Evolutionary conservation across 2,113 vertebrate genomes (phyloP), one percentile per base, ranked within the genome.

Genomic region (Noturus placidus): DNA sequence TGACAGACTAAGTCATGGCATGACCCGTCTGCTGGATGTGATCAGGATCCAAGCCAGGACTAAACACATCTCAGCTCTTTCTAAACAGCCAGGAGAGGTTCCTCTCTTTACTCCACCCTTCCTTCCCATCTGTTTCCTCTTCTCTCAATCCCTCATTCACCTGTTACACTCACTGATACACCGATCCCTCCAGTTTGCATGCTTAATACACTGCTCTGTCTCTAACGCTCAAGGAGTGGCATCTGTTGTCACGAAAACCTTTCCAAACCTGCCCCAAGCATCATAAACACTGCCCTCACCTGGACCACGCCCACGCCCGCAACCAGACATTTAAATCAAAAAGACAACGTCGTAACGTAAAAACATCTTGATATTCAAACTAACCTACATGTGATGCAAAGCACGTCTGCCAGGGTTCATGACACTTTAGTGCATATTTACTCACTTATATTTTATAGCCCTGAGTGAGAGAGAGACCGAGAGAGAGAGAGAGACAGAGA

Each of bases 1-100:
- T 79, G 85, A 79, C 50, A 35, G 90, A 74, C 84, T 63, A 65
- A 56, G 83, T 94, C 87, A 89, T 87, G 90, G 87, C 89, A 87
- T 94, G 94, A 95, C 94, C 94, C 94, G 94, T 91, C 91, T 92
- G 90, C 90, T 88, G 92, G 93, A 95, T 91, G 93, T 92, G 72
- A 94, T 90, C 88, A 91, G 92, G 90, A 93, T 92, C 91, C 88
- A 90, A 89, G 91, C 85, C 90, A 91, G 83, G 89, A 87, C 22
- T 25, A 91, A 54, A 90, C 91, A 91, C 84, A 91, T 94, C 93
- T 93, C 88, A 92, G 92, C 91, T 91, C 89, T 89, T 69, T 63
- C 63, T 80, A 56, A 69, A 87, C 85, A 82, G 89, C 87, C 89
- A 89, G 87, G n/a, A 86, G 19, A 77, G 63, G 30, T 85, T 17